Evolutionary conservation across 2,888 invertebrate genomes (phyloP), one percentile per base, ranked within the genome.

Genomic region (Pandemis corylana): DNA sequence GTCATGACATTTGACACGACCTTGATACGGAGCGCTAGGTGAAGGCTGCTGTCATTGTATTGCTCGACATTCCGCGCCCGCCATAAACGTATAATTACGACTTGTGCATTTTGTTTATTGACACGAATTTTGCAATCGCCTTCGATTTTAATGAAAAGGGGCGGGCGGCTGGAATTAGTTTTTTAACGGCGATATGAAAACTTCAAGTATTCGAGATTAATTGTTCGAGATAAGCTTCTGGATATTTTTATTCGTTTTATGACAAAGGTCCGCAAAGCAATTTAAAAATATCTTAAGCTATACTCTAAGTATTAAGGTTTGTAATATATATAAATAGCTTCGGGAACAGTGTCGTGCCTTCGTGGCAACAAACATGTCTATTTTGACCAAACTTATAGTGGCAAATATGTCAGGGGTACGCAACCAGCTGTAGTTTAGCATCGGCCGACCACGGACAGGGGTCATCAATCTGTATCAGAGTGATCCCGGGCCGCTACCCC

Each of bases 381-480:
- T 75, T 75, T 71, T 67, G 62, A 56, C 53, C 67, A 67, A 75
- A 71, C 53, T 75, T 71, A 71, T 75, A 62, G 70, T 67, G 67
- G 66, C 66, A 67, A 75, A 75, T 75, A 71, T 71, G 66, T 75
- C 70, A 71, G 70, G 68, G 61, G 51, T 74, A 65, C 65, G 74
- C 74, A 74, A 66, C 69, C 73, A 68, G 61, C 69, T 61, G 69
- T 74, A 74, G 74, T 74, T 74, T 69, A 74, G 69, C 69, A 68
- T 73, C 68, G 65, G 70, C 66, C 77, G 71, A 70, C 61, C 68
- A 41, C 76, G 68, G 78, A 72, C 78, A 76, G 72, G 68, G 80
- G 79, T 82, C 87, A 88, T 88, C 87, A 87, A 88, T 88, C 87
- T 84, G 85, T 84, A 87, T 85, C 85, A 85, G 83, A 80, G 79